A percentile compares a stretch with the other conserved stretches of the same genome.
phyloP scores from a whole-genome alignment of 2,888 invertebrate species.

The Polyploca ridens region DNA sequence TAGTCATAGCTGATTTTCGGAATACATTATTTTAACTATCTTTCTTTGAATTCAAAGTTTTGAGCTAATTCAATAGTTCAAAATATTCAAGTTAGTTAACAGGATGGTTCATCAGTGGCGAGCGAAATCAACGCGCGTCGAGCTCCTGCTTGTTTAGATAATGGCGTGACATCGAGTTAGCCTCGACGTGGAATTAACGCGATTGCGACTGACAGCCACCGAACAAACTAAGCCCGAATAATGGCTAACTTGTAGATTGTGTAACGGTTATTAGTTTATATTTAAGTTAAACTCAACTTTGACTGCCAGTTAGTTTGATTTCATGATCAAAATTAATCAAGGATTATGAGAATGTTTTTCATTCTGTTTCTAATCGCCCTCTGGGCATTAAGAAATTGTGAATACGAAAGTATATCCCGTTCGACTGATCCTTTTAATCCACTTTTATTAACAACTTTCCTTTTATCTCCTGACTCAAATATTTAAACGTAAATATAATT shows the following conservation, averaged over 20 bases:
- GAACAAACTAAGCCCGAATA: conserved; percentile 33
- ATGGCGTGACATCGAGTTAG: conserved; percentile 58
- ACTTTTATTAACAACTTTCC: conserved; percentile 61
- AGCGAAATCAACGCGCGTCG: conserved; percentile 51
- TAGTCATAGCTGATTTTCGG: no score
- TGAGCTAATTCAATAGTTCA: conserved; percentile 18
- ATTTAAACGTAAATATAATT: conserved; percentile 69
- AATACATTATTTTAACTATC: no score
- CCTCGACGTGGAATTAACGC: conserved; percentile 48
- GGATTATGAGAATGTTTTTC: not conserved
- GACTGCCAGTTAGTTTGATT: conserved; percentile 12
- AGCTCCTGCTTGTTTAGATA: conserved; percentile 59
- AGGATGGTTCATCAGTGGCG: conserved; percentile 48
- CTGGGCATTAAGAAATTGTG: conserved; percentile 30
- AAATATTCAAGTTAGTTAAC: conserved; percentile 35
- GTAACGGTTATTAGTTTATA: conserved; percentile 33
- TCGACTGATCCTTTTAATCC: conserved; percentile 59
- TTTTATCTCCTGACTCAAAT: conserved; percentile 59
- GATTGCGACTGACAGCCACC: conserved; percentile 42
- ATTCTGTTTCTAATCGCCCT: not conserved
- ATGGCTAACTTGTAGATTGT: conserved; percentile 31
- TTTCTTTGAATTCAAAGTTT: not conserved
- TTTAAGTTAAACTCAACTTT: conserved; percentile 19
- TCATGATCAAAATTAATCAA: not conserved
- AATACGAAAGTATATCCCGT: conserved; percentile 41